These are phyloP conservation scores for Taurulus bubalis DNA, from an alignment of 2,113 vertebrate genomes.

Conservation along the genomic window DNA sequence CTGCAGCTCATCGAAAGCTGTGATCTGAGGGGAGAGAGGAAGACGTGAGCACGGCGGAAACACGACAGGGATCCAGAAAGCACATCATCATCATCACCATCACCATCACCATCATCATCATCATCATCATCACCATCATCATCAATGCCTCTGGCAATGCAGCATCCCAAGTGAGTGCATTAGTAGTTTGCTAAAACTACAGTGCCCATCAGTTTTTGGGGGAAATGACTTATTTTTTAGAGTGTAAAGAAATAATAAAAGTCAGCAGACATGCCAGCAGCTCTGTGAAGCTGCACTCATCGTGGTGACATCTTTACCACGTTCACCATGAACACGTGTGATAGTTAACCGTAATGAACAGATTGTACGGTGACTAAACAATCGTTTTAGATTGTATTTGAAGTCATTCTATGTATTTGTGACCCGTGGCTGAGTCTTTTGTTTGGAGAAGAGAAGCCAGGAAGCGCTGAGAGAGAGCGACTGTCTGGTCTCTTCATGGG, in stretches of 20 bases:
- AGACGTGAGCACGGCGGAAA: conserved; percentile 4
- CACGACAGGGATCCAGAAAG: no score
- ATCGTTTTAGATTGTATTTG: background rate
- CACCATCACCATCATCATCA: background rate
- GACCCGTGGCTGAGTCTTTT: background rate
- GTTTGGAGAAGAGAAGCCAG: background rate
- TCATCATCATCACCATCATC: background rate
- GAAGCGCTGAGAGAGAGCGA: background rate
- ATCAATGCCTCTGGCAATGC: background rate
- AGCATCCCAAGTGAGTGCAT: background rate
- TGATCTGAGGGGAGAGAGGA: conserved; percentile 77
- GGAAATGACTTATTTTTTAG: background rate
- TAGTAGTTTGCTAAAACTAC: background rate
- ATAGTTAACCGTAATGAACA: background rate
- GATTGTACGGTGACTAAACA: background rate
- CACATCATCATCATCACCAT: background rate
- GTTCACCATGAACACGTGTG: background rate
- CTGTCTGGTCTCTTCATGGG: background rate
- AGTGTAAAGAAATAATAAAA: background rate
- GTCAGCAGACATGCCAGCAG: background rate
- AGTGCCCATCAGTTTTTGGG: background rate
- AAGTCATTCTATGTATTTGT: no score
- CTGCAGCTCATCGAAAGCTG: conserved; percentile 88
- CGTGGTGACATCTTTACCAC: background rate
- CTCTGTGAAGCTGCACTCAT: background rate